These are phyloP conservation scores for Endomychus coccineus DNA, from an alignment of 2,888 invertebrate species.

Conservation along the genomic window DNA sequence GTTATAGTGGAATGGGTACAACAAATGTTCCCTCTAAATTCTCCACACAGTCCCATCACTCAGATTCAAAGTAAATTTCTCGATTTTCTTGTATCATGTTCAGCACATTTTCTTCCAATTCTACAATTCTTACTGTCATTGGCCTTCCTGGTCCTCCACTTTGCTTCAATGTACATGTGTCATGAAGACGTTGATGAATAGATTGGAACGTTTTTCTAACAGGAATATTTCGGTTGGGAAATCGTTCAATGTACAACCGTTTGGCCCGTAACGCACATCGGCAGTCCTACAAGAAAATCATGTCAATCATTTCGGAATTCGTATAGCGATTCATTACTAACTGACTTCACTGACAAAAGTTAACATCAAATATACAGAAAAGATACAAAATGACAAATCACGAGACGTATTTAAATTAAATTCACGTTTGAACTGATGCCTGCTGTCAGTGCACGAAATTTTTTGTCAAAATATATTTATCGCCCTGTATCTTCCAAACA, in stretches of 20 bases:
- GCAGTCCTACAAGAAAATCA: constrained; percentile 9
- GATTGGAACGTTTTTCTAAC: constrained; percentile 15
- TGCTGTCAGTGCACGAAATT: no score
- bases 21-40: constrained; percentile 2
- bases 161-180: constrained; percentile 17
- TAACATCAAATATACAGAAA: no score
- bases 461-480: no score
- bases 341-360: no score
- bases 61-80: constrained; percentile 21
- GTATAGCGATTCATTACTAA: no score
- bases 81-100: constrained; percentile 18
- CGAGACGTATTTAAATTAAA: no score
- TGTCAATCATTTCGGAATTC: constrained; percentile 6
- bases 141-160: constrained; percentile 15
- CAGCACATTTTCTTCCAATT: constrained; percentile 17
- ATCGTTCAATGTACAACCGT: constrained; percentile 13
- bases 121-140: constrained; percentile 18
- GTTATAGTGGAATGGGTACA: constrained; percentile 3
- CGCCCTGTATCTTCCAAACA: no score
- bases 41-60: neutral
- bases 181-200: constrained; percentile 18
- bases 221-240: constrained; percentile 14
- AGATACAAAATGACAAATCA: no score
- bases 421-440: no score
- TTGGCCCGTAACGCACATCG: constrained; percentile 5